Evolutionary conservation across 2,113 vertebrate genomes (phyloP).

Genomic region (Silurus meridionalis): DNA sequence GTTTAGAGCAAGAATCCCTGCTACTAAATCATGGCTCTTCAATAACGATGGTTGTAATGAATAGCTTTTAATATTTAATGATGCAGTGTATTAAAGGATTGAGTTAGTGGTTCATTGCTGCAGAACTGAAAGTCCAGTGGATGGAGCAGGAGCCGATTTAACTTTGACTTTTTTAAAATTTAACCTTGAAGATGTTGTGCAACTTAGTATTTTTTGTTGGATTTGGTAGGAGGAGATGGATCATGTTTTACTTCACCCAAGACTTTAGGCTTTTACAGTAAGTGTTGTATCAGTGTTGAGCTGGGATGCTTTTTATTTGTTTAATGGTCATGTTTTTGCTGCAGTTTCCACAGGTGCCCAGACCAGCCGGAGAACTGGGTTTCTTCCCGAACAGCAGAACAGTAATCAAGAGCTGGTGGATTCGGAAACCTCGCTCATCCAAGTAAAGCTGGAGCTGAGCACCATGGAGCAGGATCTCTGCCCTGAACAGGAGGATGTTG

Average conservation of each 20-base stretch:
- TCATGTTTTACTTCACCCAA: background rate
- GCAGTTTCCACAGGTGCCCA: background rate
- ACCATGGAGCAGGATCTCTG: background rate
- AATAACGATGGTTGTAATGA: background rate
- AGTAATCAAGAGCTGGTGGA: background rate
- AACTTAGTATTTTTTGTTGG: background rate
- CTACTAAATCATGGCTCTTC: background rate
- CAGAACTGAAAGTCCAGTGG: background rate
- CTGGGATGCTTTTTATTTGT: background rate
- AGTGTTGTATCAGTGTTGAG: background rate
- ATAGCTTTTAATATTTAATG: background rate
- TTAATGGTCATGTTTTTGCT: background rate
- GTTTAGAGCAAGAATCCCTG: background rate
- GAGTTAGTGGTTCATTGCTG: background rate
- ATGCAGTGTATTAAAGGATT: background rate
- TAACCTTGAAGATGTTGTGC: background rate
- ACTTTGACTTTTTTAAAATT: no score
- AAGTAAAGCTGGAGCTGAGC: slow-evolving; percentile 48
- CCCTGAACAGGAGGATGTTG: background rate
- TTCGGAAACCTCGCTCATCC: slow-evolving; percentile 26
- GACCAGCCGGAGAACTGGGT: background rate
- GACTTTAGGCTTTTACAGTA: background rate
- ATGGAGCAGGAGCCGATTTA: background rate
- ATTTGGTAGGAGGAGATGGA: background rate
- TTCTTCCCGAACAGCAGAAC: background rate